phyloP scores from a whole-genome alignment of 1,140 invertebrate species.

The Neuroterus valhalla region DNA sequence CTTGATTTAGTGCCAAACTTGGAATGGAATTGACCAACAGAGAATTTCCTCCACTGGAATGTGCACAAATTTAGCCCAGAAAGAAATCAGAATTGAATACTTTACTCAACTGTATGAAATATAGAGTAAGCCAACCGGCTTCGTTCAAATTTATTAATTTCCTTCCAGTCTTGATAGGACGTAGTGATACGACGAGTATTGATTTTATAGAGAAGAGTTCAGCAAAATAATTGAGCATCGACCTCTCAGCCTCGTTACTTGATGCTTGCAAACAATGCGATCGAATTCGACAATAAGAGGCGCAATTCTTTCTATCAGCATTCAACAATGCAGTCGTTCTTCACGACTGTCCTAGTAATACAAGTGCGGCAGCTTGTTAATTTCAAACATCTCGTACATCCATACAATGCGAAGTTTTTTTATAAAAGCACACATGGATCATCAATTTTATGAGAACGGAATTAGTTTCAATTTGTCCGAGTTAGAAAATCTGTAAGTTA shows the following conservation, averaged over 20 bases:
- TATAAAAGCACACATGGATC: too few relatives aligned
- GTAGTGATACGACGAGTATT: background rate
- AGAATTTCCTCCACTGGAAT: too few relatives aligned
- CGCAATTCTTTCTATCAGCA: conserved; percentile 13
- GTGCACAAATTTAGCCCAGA: too few relatives aligned
- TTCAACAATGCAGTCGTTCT: conserved; percentile 22
- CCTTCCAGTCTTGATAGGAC: background rate
- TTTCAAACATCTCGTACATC: background rate
- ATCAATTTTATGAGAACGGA: too few relatives aligned
- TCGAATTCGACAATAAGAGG: conserved; percentile 10
- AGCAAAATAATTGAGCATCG: conserved; percentile 19
- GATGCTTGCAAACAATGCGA: conserved; percentile 14
- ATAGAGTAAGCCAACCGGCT: too few relatives aligned
- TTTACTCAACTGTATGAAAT: too few relatives aligned
- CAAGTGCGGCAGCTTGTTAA: conserved; percentile 3
- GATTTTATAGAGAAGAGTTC: conserved; percentile 2
- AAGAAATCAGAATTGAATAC: too few relatives aligned
- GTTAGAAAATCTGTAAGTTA: too few relatives aligned
- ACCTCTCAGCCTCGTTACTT: conserved; percentile 10
- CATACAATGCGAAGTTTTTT: background rate
- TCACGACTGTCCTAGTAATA: conserved; percentile 14
- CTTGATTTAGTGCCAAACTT: too few relatives aligned
- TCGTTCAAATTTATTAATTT: background rate
- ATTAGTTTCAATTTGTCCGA: too few relatives aligned
- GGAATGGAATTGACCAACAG: too few relatives aligned